Conservation (phyloP, 2,113 vertebrate genomes). For the Sclerurus mexicanus region DNA sequence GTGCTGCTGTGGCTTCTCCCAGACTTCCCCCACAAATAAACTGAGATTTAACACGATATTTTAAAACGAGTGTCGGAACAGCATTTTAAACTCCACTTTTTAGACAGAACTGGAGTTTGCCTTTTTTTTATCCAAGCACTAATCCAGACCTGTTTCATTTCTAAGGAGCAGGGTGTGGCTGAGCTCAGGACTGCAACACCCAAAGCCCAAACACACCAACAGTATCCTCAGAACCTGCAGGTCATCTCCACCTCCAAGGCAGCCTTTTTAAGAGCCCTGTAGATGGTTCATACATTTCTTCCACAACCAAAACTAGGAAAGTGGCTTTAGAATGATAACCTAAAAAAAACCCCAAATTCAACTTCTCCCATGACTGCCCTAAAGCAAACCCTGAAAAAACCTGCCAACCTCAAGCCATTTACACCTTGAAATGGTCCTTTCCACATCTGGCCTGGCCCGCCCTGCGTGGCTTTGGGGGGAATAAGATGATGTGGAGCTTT, state of each 20-base stretch:
- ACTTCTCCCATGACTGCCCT: neutral
- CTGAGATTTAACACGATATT: neutral
- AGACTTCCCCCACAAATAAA: neutral
- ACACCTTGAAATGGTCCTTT: neutral
- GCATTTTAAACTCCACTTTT: neutral
- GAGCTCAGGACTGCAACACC: neutral
- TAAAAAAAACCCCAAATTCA: neutral
- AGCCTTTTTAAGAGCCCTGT: neutral
- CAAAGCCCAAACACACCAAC: accelerated
- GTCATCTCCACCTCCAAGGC: neutral
- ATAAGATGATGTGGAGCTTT: neutral
- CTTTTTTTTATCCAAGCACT: neutral
- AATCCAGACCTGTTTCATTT: neutral
- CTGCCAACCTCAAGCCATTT: neutral
- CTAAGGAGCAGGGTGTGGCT: neutral
- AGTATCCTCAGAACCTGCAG: neutral
- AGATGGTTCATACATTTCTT: neutral
- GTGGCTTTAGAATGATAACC: neutral
- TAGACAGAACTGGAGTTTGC: neutral
- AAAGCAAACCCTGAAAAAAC: neutral
- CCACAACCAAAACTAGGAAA: neutral
- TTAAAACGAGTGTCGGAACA: neutral
- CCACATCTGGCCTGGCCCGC: neutral
- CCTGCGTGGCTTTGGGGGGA: neutral
- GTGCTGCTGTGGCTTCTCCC: neutral